Base-by-base conservation (phyloP, 2,888 invertebrate genomes). In the Campoplex nolae region DNA sequence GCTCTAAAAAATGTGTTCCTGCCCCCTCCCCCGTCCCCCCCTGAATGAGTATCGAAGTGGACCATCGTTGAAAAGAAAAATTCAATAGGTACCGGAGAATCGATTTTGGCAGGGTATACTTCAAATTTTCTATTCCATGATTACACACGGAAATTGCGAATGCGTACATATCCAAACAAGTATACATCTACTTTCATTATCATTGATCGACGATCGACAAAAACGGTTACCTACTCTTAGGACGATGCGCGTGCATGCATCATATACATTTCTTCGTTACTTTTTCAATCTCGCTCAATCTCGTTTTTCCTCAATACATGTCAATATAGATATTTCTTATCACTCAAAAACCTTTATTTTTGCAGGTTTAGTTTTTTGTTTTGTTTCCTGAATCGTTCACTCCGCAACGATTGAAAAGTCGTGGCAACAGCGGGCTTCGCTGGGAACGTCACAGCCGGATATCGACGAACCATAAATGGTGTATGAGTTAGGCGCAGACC, bases 381-480 rank as follows among this genome's bases (percentile, higher is more conserved):
- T 70, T 78, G 32, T 68, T 75, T 75, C 51, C 16, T 68, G 45
- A 62, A 74, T 38, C 73, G 81, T 87, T 87, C 73, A 74, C 73
- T 81, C 32, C 70, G 68, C 65, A 83, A 79, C 84, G 73, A 86
- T 84, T 82, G 84, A 84, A 86, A 87, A 87, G 77, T 84, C 81
- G 81, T n/a, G 81, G 84, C 81, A 81, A 68, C 73, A 71, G 74
- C 56, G 32, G 62, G 45, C 62, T 58, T 4, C 16, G 51, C 73
- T 68, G 74, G 54, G 54, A 86, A 83, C 80, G 76, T 48, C 80
- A 83, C 83, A 51, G 86, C 48, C 76, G 83, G 76, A 80, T 80
- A 83, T 80, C 83, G 83, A 80, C 76, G 77, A 81, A 84, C 74
- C 81, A 87, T 87, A 74, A 51, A 74, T 28, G 62, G 67, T 23